phyloP scores from a whole-genome alignment of 2,888 invertebrate genomes.

The Autographa gamma region DNA sequence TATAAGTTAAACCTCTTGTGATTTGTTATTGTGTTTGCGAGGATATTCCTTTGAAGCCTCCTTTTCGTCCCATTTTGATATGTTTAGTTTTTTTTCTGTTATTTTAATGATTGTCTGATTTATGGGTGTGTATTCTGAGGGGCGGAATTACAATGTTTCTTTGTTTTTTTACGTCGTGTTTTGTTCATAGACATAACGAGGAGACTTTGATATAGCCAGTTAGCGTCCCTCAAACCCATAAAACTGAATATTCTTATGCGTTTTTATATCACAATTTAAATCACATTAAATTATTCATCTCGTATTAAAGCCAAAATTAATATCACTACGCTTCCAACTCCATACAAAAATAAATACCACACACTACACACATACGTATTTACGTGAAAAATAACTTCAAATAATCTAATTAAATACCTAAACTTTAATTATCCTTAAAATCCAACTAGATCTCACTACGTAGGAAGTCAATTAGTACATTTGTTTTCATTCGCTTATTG shows the following conservation, averaged over 20 bases:
- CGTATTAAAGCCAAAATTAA: too few species aligned
- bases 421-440: neutral
- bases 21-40: slow-evolving; percentile 8
- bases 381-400: neutral
- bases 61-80: neutral
- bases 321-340: too few species aligned
- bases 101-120: slow-evolving; percentile 1
- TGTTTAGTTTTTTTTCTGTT: neutral
- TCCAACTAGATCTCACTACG: neutral
- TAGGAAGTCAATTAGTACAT: neutral
- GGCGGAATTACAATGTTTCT: neutral
- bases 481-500: slow-evolving; percentile 44
- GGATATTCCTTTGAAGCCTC: slow-evolving; percentile 6
- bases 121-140: neutral
- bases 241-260: too few species aligned
- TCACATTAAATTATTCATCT: too few species aligned
- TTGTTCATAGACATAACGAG: neutral
- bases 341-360: too few species aligned
- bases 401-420: neutral
- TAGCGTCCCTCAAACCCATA: too few species aligned
- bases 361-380: too few species aligned
- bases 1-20: slow-evolving; percentile 15
- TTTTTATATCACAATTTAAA: too few species aligned
- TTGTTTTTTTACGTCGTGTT: neutral
- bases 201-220: too few species aligned